Evolutionary conservation across 2,888 invertebrate species (phyloP).

Genomic region (Pammene aurita): DNA sequence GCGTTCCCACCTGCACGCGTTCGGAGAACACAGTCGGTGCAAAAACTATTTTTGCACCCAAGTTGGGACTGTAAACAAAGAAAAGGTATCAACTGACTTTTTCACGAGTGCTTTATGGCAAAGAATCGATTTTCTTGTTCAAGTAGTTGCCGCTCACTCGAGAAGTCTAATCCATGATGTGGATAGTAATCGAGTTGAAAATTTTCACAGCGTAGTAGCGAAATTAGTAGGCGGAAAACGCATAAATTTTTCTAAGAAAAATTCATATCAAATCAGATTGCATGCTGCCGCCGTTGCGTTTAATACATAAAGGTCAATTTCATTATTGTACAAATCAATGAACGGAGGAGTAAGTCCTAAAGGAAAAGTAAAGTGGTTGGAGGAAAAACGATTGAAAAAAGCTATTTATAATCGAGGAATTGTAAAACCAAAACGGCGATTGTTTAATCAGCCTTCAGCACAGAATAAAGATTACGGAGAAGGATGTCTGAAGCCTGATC

Average conservation of each 20-base stretch:
- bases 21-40: constrained; percentile 3
- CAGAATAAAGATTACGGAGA: constrained; percentile 2
- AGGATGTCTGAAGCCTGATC: neutral
- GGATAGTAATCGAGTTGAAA: constrained; percentile 51
- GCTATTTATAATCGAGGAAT: too few species aligned
- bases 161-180: constrained; percentile 30
- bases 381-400: neutral
- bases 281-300: constrained; percentile 51
- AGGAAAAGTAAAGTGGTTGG: constrained; percentile 3
- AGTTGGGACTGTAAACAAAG: constrained; percentile 1
- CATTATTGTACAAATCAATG: constrained; percentile 8
- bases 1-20: neutral
- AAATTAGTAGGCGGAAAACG: constrained; percentile 54
- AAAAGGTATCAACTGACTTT: constrained; percentile 5
- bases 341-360: neutral
- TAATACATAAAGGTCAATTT: constrained; percentile 44
- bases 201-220: constrained; percentile 49
- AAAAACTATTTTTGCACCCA: constrained; percentile 8
- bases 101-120: neutral
- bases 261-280: constrained; percentile 51
- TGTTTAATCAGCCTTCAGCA: neutral
- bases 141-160: neutral
- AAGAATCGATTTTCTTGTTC: neutral
- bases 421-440: neutral
- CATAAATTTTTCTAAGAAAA: constrained; percentile 46